These are phyloP conservation scores for Synergus umbraculus DNA, from an alignment of 2,888 invertebrate genomes.

Conservation along the genomic window DNA sequence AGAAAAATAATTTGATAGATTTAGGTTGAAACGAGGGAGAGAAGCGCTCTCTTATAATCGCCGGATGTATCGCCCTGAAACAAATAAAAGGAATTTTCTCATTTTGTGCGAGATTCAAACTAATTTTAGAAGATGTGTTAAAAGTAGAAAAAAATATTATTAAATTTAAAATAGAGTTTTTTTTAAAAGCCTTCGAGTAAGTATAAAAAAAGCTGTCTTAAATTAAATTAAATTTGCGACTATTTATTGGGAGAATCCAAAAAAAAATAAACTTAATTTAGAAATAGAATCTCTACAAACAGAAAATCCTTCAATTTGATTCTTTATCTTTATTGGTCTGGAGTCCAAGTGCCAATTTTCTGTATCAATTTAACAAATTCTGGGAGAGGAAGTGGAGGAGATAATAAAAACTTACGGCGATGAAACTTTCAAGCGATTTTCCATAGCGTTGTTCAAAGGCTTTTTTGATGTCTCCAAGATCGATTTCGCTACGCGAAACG, in stretches of 20 bases:
- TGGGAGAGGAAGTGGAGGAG: conserved; percentile 67
- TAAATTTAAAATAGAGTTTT: not conserved
- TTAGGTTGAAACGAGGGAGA: conserved; percentile 88
- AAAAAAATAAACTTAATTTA: conserved; percentile 57
- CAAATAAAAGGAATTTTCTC: conserved; percentile 58
- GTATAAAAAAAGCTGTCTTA: not conserved
- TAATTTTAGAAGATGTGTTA: not conserved
- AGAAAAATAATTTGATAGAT: conserved; percentile 47
- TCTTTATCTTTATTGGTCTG: not conserved
- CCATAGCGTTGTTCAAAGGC: conserved; percentile 91
- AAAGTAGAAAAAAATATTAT: conserved; percentile 45
- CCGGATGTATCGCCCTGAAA: conserved; percentile 95
- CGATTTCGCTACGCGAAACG: conserved; percentile 94
- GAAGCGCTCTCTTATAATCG: conserved; percentile 94
- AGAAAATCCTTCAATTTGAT: conserved; percentile 1
- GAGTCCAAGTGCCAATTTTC: conserved; percentile 6
- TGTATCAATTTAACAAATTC: conserved; percentile 41
- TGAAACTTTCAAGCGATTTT: conserved; percentile 90
- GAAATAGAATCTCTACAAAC: conserved; percentile 11
- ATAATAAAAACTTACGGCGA: conserved; percentile 88
- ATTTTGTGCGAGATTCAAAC: conserved; percentile 11
- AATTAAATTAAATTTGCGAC: not conserved
- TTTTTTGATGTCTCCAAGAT: conserved; percentile 94
- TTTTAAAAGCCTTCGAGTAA: not conserved
- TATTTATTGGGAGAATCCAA: not conserved